Evolutionary conservation across 2,888 invertebrate species (phyloP).

Genomic region (Yponomeuta plumbellus): DNA sequence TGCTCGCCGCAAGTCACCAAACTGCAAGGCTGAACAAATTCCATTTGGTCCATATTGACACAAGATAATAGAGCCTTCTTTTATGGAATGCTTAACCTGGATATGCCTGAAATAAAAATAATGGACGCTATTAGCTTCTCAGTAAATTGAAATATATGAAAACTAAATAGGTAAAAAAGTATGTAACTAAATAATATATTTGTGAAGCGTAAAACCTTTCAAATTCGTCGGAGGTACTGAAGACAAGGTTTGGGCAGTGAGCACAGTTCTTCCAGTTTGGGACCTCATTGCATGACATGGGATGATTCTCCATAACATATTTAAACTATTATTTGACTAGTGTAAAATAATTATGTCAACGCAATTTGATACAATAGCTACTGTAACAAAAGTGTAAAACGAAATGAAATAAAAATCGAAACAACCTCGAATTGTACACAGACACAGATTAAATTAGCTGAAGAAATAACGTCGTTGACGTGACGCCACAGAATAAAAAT

Average conservation of each 20-base stretch:
- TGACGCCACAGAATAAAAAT: no score
- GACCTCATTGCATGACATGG: conserved; percentile 45
- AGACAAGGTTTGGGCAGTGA: conserved; percentile 77
- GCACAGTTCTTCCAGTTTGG: conserved; percentile 79
- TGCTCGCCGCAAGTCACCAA: conserved; percentile 91
- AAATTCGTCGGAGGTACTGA: conserved; percentile 76
- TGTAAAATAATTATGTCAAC: not conserved
- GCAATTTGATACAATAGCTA: no score
- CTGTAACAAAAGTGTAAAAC: no score
- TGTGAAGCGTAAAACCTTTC: conserved; percentile 59
- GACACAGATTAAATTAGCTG: no score
- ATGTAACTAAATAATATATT: conserved; percentile 7
- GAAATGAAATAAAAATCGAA: no score
- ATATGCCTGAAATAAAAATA: conserved; percentile 79
- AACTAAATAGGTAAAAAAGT: no score
- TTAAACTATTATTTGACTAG: conserved; percentile 26
- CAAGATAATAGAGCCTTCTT: conserved; percentile 90
- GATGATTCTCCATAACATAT: conserved; percentile 72
- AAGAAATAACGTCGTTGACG: no score
- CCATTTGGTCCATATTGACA: conserved; percentile 93
- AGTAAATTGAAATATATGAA: no score
- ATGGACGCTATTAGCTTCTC: not conserved
- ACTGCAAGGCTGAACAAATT: conserved; percentile 90
- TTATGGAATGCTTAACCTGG: conserved; percentile 86
- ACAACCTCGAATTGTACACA: no score